Evolutionary conservation across 2,888 invertebrate species (phyloP).

Genomic region (Coecobrya sp.): DNA sequence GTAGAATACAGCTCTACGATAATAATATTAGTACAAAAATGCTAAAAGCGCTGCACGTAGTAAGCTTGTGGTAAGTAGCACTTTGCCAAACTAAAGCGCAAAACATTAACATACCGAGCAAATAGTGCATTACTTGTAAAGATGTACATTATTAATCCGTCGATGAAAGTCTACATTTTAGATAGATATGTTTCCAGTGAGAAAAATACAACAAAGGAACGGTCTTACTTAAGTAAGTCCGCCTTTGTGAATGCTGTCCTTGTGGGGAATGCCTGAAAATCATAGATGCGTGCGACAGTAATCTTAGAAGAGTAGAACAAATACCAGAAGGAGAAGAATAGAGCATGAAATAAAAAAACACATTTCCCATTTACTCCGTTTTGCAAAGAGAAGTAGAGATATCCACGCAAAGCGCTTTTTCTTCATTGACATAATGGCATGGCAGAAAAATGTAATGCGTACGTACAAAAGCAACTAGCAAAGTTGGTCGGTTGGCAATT

Average conservation of each 20-base stretch:
- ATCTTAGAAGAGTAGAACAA: constrained; percentile 40
- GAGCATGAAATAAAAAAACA: neutral
- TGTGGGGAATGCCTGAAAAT: constrained; percentile 11
- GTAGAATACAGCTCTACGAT: too few relatives aligned
- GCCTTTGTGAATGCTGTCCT: neutral
- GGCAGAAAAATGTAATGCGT: neutral
- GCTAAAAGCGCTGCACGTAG: too few relatives aligned
- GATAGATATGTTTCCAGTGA: neutral
- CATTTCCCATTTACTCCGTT: constrained; percentile 11
- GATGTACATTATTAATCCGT: too few relatives aligned
- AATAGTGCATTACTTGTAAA: too few relatives aligned
- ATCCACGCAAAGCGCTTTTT: constrained; percentile 43
- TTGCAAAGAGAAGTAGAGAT: constrained; percentile 30
- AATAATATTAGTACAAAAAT: too few relatives aligned
- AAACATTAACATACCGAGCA: too few relatives aligned
- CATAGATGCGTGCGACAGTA: constrained; percentile 48
- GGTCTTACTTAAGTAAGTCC: neutral
- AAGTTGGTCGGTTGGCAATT: constrained; percentile 5
- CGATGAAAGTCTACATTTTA: neutral
- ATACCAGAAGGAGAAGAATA: constrained; percentile 15
- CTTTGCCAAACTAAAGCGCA: too few relatives aligned
- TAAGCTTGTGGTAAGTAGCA: too few relatives aligned
- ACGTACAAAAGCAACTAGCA: neutral
- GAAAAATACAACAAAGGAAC: neutral
- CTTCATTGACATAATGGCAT: constrained; percentile 60